A percentile compares a stretch with the other conserved stretches of the same genome.
Evolutionary conservation across 2,113 vertebrate genomes (phyloP).

Genomic region (Ploceus nigricollis): DNA sequence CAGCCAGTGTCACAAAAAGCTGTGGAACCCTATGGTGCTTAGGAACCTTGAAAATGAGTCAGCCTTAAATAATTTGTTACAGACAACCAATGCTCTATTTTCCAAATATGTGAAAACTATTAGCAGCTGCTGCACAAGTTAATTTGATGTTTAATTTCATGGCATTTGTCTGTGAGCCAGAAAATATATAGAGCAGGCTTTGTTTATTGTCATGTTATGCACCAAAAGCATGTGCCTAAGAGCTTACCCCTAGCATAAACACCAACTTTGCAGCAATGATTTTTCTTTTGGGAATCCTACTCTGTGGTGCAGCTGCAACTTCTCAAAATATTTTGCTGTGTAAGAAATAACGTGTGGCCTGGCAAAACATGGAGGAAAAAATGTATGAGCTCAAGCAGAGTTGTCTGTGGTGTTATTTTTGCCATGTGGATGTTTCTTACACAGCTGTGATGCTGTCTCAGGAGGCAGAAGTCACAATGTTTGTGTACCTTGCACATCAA

Average conservation of each 20-base stretch:
- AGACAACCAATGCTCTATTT: background rate
- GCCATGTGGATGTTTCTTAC: background rate
- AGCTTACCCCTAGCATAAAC: background rate
- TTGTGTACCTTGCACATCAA: background rate
- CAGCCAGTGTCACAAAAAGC: background rate
- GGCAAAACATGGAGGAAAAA: background rate
- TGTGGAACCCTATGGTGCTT: background rate
- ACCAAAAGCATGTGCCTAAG: background rate
- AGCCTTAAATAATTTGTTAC: constrained; percentile 17
- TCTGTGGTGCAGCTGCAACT: background rate
- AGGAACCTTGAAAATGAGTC: constrained; percentile 25
- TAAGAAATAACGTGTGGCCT: background rate
- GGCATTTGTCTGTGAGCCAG: background rate
- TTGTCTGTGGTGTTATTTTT: background rate
- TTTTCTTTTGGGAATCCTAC: background rate
- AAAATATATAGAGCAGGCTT: background rate
- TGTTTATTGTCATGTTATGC: background rate
- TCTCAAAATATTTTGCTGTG: rapidly evolving
- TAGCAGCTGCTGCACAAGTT: constrained; percentile 24
- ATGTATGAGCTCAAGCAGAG: background rate
- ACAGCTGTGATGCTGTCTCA: background rate
- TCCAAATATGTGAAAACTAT: constrained; percentile 25
- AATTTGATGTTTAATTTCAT: background rate
- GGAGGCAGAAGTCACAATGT: background rate
- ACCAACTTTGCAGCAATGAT: background rate